phyloP scores from a whole-genome alignment of 92 coral and sea anemone species.

The Ricordea florida region DNA sequence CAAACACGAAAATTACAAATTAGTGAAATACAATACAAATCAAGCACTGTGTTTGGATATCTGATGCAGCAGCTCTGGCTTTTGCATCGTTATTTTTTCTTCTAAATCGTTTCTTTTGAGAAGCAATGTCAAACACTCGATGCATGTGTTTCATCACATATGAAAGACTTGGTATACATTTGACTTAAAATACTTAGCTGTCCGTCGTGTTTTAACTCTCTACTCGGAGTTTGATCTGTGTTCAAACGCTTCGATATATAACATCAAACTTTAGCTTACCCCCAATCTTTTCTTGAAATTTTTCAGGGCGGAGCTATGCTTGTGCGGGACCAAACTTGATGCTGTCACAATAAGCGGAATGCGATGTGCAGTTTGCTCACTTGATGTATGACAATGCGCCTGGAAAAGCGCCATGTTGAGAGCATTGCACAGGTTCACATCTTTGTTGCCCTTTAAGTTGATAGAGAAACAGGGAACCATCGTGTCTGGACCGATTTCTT shows the following conservation, averaged over 20 bases:
- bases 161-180: too few relatives aligned
- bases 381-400: conserved; percentile 57
- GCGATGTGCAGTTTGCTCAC: conserved; percentile 65
- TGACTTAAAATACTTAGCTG: too few relatives aligned
- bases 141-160: too few relatives aligned
- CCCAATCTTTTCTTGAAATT: conserved; percentile 80
- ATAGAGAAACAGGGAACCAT: conserved; percentile 90
- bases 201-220: too few relatives aligned
- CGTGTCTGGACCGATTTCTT: conserved; percentile 87
- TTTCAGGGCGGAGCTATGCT: conserved; percentile 61
- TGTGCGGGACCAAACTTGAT: conserved; percentile 68
- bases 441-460: conserved; percentile 74
- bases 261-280: conserved; percentile 39
- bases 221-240: too few relatives aligned
- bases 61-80: too few relatives aligned
- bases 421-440: conserved; percentile 51
- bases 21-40: too few relatives aligned
- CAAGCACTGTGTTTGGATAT: too few relatives aligned
- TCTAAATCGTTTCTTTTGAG: too few relatives aligned
- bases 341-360: conserved; percentile 84
- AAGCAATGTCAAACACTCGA: too few relatives aligned
- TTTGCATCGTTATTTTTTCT: too few relatives aligned
- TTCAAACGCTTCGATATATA: background rate
- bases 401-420: conserved; percentile 64
- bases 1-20: too few relatives aligned